A percentile compares a stretch with the other conserved stretches of the same genome.
Evolutionary conservation across 1,140 invertebrate species (phyloP).

Genomic region (Pantala flavescens): DNA sequence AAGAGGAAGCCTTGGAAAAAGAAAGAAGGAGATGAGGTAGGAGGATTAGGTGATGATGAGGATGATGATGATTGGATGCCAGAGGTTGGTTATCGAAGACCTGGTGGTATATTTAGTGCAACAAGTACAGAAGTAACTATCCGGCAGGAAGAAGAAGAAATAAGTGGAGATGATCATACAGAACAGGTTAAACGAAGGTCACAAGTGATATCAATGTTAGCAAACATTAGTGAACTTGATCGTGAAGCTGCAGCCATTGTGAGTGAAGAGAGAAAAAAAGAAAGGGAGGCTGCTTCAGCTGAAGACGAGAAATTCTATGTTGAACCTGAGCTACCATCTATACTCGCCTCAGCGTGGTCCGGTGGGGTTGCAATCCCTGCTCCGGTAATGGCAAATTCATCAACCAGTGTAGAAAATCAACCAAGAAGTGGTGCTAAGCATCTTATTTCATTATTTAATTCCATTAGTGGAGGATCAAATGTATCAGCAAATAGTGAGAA

Average conservation of each 20-base stretch:
- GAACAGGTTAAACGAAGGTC: slow-evolving; percentile 44
- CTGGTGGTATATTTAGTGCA: slow-evolving; percentile 22
- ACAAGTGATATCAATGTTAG: slow-evolving; percentile 48
- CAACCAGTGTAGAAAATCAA: not conserved
- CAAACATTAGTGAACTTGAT: slow-evolving; percentile 69
- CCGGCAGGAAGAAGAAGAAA: slow-evolving; percentile 29
- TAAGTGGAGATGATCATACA: slow-evolving; percentile 30
- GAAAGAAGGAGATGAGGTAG: not conserved
- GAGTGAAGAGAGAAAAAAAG: slow-evolving; percentile 41
- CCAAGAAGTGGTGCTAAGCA: not conserved
- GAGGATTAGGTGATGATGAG: slow-evolving; percentile 23
- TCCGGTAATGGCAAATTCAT: not conserved
- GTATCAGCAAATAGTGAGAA: not conserved
- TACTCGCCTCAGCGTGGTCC: not conserved
- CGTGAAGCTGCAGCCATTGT: slow-evolving; percentile 65
- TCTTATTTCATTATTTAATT: not conserved
- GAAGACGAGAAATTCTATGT: slow-evolving; percentile 30
- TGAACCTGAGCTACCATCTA: slow-evolving; percentile 15
- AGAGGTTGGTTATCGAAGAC: slow-evolving; percentile 26
- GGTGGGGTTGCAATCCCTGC: not conserved
- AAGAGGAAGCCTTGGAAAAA: slow-evolving; percentile 21
- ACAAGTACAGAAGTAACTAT: slow-evolving; percentile 30
- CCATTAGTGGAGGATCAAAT: not conserved
- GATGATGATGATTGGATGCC: slow-evolving; percentile 27
- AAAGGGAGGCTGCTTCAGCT: slow-evolving; percentile 30